Percentiles rank a stretch among this genome's conserved stretches.
phyloP scores from a whole-genome alignment of 2,888 invertebrate genomes.

The Julus scanicus region DNA sequence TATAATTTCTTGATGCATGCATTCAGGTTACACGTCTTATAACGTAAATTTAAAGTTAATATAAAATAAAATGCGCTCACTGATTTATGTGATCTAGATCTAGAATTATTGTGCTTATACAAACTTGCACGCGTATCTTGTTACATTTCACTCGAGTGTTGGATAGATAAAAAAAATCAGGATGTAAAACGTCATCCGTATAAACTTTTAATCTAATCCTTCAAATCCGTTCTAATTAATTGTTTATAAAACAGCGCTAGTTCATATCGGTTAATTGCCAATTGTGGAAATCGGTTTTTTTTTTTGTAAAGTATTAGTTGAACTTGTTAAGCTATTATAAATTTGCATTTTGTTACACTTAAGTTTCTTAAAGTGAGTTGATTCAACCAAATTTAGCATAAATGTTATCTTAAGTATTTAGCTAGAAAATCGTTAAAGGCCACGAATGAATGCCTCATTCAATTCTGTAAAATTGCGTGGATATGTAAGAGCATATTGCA shows the following conservation, averaged over 20 bases:
- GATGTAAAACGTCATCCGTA: not conserved
- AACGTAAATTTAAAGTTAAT: conserved; percentile 1
- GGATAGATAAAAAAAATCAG: not conserved
- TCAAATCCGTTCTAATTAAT: conserved; percentile 20
- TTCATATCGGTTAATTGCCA: not conserved
- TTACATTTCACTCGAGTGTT: not conserved
- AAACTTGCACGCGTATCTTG: not conserved
- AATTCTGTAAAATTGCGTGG: no score
- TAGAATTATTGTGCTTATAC: conserved; percentile 4
- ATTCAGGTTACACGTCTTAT: not conserved
- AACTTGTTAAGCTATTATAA: no score
- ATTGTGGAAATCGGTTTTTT: not conserved
- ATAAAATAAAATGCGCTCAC: not conserved
- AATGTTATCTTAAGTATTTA: no score
- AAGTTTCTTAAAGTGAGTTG: no score
- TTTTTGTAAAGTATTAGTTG: not conserved
- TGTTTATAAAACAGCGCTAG: not conserved
- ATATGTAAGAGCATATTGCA: no score
- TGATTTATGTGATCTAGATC: conserved; percentile 23
- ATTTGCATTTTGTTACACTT: no score
- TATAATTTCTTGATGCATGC: not conserved
- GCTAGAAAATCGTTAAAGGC: no score
- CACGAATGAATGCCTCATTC: no score
- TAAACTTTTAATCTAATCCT: not conserved
- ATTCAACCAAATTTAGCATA: no score